A percentile compares a stretch with the other conserved stretches of the same genome.
Evolutionary conservation across 2,888 invertebrate species (phyloP).

Genomic region (Ichneumoninae sp.): DNA sequence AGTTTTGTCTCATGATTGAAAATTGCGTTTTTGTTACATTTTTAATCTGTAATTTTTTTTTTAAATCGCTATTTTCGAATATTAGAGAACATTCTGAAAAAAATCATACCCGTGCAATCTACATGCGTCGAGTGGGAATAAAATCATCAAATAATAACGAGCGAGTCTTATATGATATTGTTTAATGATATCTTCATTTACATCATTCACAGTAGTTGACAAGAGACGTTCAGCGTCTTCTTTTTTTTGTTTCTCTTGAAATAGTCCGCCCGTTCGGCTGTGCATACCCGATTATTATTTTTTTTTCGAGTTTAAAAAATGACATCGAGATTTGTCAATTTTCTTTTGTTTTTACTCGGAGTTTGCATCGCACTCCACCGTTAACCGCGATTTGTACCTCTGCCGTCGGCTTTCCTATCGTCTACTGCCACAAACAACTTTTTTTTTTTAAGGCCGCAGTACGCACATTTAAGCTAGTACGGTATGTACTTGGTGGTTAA

Average conservation of each 20-base stretch:
- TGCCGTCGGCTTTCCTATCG: constrained; percentile 42
- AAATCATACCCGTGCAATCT: no score
- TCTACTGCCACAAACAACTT: constrained; percentile 71
- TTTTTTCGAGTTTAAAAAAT: constrained; percentile 6
- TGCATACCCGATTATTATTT: constrained; percentile 43
- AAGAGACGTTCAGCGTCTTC: constrained; percentile 58
- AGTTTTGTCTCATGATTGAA: no score
- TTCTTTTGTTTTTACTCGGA: neutral
- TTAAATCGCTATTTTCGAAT: no score
- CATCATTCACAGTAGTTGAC: constrained; percentile 73
- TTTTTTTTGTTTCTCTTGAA: neutral
- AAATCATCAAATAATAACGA: neutral
- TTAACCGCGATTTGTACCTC: constrained; percentile 38
- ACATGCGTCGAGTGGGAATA: neutral
- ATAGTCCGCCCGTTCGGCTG: constrained; percentile 42
- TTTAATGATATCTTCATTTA: constrained; percentile 76
- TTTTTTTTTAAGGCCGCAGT: constrained; percentile 73
- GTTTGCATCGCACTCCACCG: constrained; percentile 18
- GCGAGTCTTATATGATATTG: constrained; percentile 68
- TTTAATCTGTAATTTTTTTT: no score
- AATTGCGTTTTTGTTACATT: no score
- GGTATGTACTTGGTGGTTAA: constrained; percentile 53
- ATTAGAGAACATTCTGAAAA: no score
- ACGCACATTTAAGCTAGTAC: constrained; percentile 71
- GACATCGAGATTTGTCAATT: constrained; percentile 4